phyloP scores from a whole-genome alignment of 2,888 invertebrate species.

The Chymomyza procnemis region DNA sequence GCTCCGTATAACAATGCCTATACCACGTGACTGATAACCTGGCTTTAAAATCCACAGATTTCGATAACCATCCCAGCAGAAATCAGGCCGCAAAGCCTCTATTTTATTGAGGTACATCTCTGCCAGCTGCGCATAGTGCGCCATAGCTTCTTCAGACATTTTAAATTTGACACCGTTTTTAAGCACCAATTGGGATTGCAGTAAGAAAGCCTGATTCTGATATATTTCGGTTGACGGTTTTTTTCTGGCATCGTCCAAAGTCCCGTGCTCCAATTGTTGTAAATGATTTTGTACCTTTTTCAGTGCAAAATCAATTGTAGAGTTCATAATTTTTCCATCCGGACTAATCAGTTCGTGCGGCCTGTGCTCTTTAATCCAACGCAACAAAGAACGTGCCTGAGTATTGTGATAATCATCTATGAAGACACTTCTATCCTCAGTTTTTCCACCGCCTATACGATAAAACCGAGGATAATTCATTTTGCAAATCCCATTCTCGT shows the following conservation, averaged over 20 bases:
- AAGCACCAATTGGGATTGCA: slow-evolving; percentile 70
- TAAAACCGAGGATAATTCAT: slow-evolving; percentile 85
- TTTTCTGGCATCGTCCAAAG: slow-evolving; percentile 49
- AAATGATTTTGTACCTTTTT: slow-evolving; percentile 53
- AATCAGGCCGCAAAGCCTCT: slow-evolving; percentile 81
- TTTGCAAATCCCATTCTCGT: slow-evolving; percentile 67
- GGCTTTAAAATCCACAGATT: slow-evolving; percentile 96
- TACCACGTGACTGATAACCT: slow-evolving; percentile 88
- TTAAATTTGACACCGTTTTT: slow-evolving; percentile 68
- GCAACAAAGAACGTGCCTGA: slow-evolving; percentile 87
- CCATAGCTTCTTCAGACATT: slow-evolving; percentile 49
- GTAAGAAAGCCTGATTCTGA: slow-evolving; percentile 62
- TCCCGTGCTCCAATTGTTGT: slow-evolving; percentile 56
- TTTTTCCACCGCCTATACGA: slow-evolving; percentile 57
- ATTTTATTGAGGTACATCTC: slow-evolving; percentile 82
- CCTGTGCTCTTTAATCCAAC: slow-evolving; percentile 77
- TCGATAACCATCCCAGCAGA: slow-evolving; percentile 86
- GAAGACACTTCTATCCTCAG: slow-evolving; percentile 71
- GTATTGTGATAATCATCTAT: slow-evolving; percentile 86
- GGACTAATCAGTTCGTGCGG: slow-evolving; percentile 77
- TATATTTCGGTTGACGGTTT: slow-evolving; percentile 49
- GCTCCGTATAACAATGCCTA: slow-evolving; percentile 89
- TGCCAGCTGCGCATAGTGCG: slow-evolving; percentile 76
- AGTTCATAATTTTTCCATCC: slow-evolving; percentile 79
- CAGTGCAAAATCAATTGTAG: slow-evolving; percentile 59